Evolutionary conservation across 2,888 invertebrate genomes (phyloP).

Genomic region (Mythimna pallens): DNA sequence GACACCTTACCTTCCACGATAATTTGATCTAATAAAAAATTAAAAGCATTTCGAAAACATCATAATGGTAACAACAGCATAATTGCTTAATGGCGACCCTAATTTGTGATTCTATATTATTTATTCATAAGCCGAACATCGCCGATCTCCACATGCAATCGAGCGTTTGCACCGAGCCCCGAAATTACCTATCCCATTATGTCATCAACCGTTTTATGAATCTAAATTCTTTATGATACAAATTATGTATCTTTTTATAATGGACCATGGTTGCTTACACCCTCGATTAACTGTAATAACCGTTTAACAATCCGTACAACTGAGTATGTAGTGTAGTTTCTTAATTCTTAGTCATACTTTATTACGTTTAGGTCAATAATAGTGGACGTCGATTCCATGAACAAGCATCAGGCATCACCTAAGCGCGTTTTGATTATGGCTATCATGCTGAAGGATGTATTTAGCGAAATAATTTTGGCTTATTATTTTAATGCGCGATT

Average conservation of each 20-base stretch:
- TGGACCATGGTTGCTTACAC: slow-evolving; percentile 83
- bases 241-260: slow-evolving; percentile 85
- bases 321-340: slow-evolving; percentile 37
- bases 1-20: slow-evolving; percentile 84
- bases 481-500: slow-evolving; percentile 59
- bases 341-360: slow-evolving; percentile 49
- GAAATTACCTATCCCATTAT: slow-evolving; percentile 88
- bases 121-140: slow-evolving; percentile 86
- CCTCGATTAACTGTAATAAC: slow-evolving; percentile 84
- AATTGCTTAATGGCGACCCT: slow-evolving; percentile 88
- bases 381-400: slow-evolving; percentile 45
- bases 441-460: slow-evolving; percentile 55
- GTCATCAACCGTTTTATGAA: slow-evolving; percentile 89
- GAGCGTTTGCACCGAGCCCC: slow-evolving; percentile 79
- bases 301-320: slow-evolving; percentile 77
- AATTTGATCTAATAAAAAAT: slow-evolving; percentile 89
- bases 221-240: slow-evolving; percentile 86
- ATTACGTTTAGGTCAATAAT: slow-evolving; percentile 45
- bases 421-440: slow-evolving; percentile 65
- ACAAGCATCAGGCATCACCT: slow-evolving; percentile 44
- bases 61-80: slow-evolving; percentile 87
- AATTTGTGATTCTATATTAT: slow-evolving; percentile 88
- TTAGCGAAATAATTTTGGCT: slow-evolving; percentile 57
- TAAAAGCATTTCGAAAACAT: slow-evolving; percentile 89
- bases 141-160: slow-evolving; percentile 83